Evolutionary conservation across 2,888 invertebrate genomes (phyloP).

Genomic region (Drosophila ochracea): DNA sequence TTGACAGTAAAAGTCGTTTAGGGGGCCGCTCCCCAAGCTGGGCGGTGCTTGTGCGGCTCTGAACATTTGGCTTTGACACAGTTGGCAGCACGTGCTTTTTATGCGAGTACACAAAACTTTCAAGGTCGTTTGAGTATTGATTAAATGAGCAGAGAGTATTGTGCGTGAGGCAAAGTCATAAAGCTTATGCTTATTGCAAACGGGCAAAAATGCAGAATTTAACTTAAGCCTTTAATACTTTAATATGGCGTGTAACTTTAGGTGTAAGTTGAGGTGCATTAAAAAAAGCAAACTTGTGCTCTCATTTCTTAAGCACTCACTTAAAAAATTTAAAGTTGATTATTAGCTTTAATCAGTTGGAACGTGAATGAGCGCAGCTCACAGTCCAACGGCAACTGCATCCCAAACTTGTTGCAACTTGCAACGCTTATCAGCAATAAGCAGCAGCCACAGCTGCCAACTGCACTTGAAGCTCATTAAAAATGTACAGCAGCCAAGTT

Average conservation of each 20-base stretch:
- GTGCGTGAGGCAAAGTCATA: conserved; percentile 24
- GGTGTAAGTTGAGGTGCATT: neutral
- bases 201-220: neutral
- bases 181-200: neutral
- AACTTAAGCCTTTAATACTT: neutral
- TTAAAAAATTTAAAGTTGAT: neutral
- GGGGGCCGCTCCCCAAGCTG: conserved; percentile 50
- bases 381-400: conserved; percentile 11
- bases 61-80: conserved; percentile 57
- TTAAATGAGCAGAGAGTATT: conserved; percentile 34
- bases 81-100: conserved; percentile 75
- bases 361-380: neutral
- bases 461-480: conserved; percentile 79
- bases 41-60: conserved; percentile 34
- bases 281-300: neutral
- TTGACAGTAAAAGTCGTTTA: conserved; percentile 69
- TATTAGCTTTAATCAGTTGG: conserved; percentile 6
- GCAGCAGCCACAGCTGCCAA: conserved; percentile 60
- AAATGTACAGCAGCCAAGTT: conserved; percentile 60
- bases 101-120: conserved; percentile 38
- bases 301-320: neutral
- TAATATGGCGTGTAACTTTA: neutral
- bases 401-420: conserved; percentile 20
- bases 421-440: conserved; percentile 64
- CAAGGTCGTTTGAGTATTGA: conserved; percentile 69